phyloP scores from a whole-genome alignment of 2,113 vertebrate genomes.

The Labeo rohita region DNA sequence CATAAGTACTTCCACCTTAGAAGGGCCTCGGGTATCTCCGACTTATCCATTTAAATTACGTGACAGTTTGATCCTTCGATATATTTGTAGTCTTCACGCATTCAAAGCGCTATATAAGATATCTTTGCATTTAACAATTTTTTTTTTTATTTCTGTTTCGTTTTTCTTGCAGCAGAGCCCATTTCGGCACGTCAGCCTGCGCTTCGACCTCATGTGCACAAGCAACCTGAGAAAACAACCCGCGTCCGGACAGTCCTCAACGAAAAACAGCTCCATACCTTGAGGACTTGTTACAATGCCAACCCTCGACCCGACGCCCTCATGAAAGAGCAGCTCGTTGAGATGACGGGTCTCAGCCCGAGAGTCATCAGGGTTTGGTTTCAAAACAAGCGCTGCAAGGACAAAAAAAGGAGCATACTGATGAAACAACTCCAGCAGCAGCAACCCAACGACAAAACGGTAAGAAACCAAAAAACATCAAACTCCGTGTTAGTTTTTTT shows the following conservation, averaged over 20 bases:
- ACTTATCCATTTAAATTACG: not conserved
- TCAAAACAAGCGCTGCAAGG: constrained; percentile 99
- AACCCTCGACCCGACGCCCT: constrained; percentile 97
- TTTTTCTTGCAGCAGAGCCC: constrained; percentile 89
- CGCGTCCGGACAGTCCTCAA: constrained; percentile 97
- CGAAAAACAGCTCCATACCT: constrained; percentile 98
- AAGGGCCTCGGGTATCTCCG: not conserved
- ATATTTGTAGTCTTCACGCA: not conserved
- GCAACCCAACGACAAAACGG: constrained; percentile 97
- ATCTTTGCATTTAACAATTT: constrained; percentile 2
- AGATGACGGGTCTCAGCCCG: constrained; percentile 98
- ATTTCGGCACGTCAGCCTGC: constrained; percentile 95
- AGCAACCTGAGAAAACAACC: constrained; percentile 98
- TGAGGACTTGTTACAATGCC: constrained; percentile 98
- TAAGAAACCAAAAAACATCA: constrained; percentile 70
- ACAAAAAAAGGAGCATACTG: constrained; percentile 95
- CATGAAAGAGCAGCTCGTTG: constrained; percentile 99
- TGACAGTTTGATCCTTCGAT: not conserved
- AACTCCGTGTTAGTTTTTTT: not conserved
- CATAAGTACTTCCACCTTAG: not conserved
- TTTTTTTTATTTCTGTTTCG: not conserved
- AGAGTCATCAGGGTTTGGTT: constrained; percentile 98
- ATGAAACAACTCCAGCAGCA: constrained; percentile 99
- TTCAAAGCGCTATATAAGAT: not conserved
- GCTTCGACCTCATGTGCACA: constrained; percentile 94